Conservation (phyloP, 2,888 invertebrate species). For the Drosophila cognata region DNA sequence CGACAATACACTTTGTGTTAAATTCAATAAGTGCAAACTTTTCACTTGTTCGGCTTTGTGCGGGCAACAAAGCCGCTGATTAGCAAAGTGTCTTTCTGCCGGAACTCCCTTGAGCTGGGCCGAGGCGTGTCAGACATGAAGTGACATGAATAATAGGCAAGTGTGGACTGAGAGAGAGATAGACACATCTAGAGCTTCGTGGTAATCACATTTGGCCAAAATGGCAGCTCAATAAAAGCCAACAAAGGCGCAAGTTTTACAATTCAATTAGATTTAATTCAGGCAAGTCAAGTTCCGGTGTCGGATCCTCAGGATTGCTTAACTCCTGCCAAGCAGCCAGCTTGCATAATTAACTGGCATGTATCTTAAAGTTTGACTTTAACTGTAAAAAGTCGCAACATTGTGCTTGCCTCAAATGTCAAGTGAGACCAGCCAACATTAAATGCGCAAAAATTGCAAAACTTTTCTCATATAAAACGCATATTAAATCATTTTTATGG, state of each 20-base stretch:
- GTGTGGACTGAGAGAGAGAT: background rate
- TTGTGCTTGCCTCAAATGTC: slow-evolving; percentile 59
- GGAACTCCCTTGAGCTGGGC: slow-evolving; percentile 8
- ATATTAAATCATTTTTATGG: slow-evolving; percentile 80
- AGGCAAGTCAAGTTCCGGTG: slow-evolving; percentile 44
- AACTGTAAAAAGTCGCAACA: slow-evolving; percentile 18
- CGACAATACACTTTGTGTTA: slow-evolving; percentile 47
- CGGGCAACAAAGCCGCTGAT: slow-evolving; percentile 68
- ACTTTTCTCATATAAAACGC: slow-evolving; percentile 79
- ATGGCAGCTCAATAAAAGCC: slow-evolving; percentile 59
- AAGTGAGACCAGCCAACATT: slow-evolving; percentile 60
- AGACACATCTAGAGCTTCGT: slow-evolving; percentile 15
- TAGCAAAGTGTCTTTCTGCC: slow-evolving; percentile 50
- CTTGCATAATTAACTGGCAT: slow-evolving; percentile 48
- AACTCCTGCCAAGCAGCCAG: slow-evolving; percentile 22
- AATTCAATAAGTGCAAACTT: slow-evolving; percentile 67
- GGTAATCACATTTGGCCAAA: slow-evolving; percentile 74
- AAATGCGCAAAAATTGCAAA: slow-evolving; percentile 78
- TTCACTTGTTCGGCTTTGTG: slow-evolving; percentile 30
- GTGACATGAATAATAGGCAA: slow-evolving; percentile 68
- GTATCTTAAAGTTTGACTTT: slow-evolving; percentile 18
- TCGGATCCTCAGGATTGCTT: slow-evolving; percentile 24
- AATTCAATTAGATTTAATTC: slow-evolving; percentile 76
- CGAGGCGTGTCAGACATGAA: slow-evolving; percentile 25
- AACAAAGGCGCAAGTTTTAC: slow-evolving; percentile 58